phyloP scores from a whole-genome alignment of 2,113 vertebrate species.

The Colaptes auratus region DNA sequence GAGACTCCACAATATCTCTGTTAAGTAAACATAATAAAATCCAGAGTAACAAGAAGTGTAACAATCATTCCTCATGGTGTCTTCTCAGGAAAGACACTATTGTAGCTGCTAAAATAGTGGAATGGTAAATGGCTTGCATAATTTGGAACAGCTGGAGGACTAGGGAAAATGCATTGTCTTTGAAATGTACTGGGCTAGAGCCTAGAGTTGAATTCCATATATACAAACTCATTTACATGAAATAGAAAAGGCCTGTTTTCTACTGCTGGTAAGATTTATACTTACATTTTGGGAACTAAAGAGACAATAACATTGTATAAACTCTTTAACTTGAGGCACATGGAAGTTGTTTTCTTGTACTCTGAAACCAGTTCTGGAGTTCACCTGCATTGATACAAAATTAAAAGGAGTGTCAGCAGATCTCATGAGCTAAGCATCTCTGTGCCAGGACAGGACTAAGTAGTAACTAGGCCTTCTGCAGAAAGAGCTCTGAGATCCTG shows the following conservation, averaged over 20 bases:
- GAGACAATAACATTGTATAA: rapidly evolving
- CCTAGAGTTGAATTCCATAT: not conserved
- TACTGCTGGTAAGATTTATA: not conserved
- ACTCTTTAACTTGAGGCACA: not conserved
- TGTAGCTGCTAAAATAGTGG: not conserved
- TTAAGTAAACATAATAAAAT: not conserved
- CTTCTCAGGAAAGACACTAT: not conserved
- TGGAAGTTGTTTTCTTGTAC: constrained; percentile 28
- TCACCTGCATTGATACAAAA: constrained; percentile 43
- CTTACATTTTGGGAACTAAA: rapidly evolving
- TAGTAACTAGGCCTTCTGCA: not conserved
- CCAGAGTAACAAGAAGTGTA: not conserved
- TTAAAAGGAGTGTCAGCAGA: not conserved
- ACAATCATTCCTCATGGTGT: not conserved
- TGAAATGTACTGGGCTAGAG: not conserved
- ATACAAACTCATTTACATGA: not conserved
- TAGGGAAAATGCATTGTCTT: not conserved
- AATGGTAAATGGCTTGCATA: not conserved
- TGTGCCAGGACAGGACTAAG: not conserved
- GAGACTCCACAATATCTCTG: not conserved
- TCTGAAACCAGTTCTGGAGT: constrained; percentile 38
- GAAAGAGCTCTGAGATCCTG: not conserved
- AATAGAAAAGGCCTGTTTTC: not conserved
- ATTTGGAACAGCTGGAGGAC: not conserved
- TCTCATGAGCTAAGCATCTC: not conserved